Base-by-base conservation (phyloP, 1,140 invertebrate species). In the Coenobita brevimanus region DNA sequence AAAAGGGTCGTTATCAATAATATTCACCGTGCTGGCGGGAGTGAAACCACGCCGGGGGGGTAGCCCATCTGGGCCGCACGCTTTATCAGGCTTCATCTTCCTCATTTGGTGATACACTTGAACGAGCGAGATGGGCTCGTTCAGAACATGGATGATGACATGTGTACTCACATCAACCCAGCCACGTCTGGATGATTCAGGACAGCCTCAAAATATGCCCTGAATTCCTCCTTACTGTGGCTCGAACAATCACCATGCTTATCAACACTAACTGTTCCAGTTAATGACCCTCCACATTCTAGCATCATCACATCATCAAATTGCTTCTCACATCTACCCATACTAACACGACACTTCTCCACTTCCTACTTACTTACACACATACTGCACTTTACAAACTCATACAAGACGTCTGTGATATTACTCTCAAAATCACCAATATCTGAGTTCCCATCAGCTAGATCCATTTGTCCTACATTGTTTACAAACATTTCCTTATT, bases 401-500 rank as follows among this genome's bases (percentile, higher is more conserved):
- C 75, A 78, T 43, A 78, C 46, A n/a, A 17, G n/a, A n/a, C n/a
- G n/a, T n/a, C n/a, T n/a, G n/a, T n/a, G n/a, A n/a, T n/a, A n/a
- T n/a, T n/a, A 78, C 21, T 46, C 50, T 43, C n/a, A n/a, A n/a
- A n/a, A n/a, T n/a, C n/a, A n/a, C n/a, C n/a, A n/a, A n/a, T n/a
- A n/a, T n/a, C n/a, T 43, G 27, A 4, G 21, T 4, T 3, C 2
- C 33, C 46, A n/a, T 43, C 24, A 78, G 17, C 21, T 2, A 33
- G 15, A 17, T 46, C 75, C n/a, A 8, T 46, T 78, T 43, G 38
- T 21, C n/a, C 38, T 46, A 78, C 50, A 15, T 78, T n/a, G 3
- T 78, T 24, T n/a, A 24, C 71, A 75, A 75, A 75, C 24, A 33
- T 15, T 75, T 75, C 30, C 38, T 43, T 75, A 43, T 75, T 24